Base-by-base conservation (phyloP, 2,888 invertebrate species). In the Melitaea athalia region DNA sequence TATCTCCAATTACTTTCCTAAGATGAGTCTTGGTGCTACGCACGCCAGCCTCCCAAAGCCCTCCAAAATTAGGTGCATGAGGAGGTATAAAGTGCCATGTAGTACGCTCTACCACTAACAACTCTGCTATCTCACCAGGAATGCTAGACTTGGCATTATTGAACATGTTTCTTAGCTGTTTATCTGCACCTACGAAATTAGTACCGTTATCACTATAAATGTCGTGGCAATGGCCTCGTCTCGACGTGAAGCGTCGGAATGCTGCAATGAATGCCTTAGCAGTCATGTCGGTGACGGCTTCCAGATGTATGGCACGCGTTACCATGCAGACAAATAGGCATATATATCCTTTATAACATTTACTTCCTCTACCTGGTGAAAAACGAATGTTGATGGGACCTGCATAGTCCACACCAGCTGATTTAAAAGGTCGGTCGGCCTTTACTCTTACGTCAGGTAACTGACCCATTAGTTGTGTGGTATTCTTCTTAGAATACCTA, bases 201-300 rank as follows among this genome's bases (percentile, higher is more conserved):
- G 73, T 75, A 11, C 70, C 76, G 71, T 75, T 74, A 31, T 76
- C 74, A 52, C 73, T 71, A 31, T 31, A 73, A 0, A 76, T 1
- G 14, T 71, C 63, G 5, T 60, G 17, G 43, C 69, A 68, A 60
- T 67, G 64, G 0, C 74, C 75, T 43, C 74, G 14, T 15, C 74
- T 53, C 0, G 70, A 57, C 1, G 55, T 52, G 45, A 75, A 71
- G 17, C 74, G 43, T 17, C 64, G 38, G 24, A 75, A 76, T 10
- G 76, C 76, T 10, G 72, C 69, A 10, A 75, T 65, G 38, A 74
- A 76, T 0, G 74, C 76, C 50, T 78, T 71, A 0, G 81, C 69
- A 8, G 77, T 70, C 6, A 82, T 49, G 49, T 76, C 74, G 4
- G 72, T 67, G 5, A 78, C 72, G 0, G 60, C 72, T 61, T 77